These are phyloP conservation scores for Eulimnadia texana DNA, from an alignment of 1,140 invertebrate genomes.

Conservation along the genomic window DNA sequence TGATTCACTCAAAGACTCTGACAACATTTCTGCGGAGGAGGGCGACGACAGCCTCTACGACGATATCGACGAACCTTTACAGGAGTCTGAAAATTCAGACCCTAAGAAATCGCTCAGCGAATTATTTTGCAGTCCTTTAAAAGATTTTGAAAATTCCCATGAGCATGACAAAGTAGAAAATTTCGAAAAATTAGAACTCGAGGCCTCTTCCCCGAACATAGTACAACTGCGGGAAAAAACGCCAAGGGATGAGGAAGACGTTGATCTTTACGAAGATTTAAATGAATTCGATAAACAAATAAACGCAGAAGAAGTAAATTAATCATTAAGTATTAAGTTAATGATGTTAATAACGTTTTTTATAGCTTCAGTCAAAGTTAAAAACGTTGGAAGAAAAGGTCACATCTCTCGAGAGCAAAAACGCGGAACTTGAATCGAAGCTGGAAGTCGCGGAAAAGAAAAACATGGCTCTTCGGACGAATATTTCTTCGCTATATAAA, in stretches of 20 bases:
- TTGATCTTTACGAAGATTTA: slow-evolving; percentile 6
- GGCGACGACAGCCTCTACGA: background rate
- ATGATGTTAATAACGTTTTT: background rate
- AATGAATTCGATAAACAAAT: background rate
- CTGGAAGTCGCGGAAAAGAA: background rate
- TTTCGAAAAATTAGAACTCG: too few relatives aligned
- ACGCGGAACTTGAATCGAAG: background rate
- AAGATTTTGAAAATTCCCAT: background rate
- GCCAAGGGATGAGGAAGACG: background rate
- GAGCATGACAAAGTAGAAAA: too few relatives aligned
- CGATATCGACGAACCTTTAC: background rate
- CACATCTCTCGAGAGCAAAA: background rate
- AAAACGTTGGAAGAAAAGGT: slow-evolving; percentile 4
- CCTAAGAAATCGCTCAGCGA: background rate
- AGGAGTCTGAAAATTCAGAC: background rate
- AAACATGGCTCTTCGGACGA: background rate
- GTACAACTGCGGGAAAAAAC: too few relatives aligned
- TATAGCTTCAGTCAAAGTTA: slow-evolving; percentile 1
- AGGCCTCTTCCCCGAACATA: too few relatives aligned
- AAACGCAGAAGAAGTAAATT: background rate
- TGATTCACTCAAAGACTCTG: background rate
- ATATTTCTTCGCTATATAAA: slow-evolving; percentile 11
- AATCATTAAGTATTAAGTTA: too few relatives aligned
- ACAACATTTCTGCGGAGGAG: too few relatives aligned
- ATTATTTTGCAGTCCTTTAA: background rate